phyloP scores from a whole-genome alignment of 2,797 vertebrate genomes.

The Urophycis tenuis region DNA sequence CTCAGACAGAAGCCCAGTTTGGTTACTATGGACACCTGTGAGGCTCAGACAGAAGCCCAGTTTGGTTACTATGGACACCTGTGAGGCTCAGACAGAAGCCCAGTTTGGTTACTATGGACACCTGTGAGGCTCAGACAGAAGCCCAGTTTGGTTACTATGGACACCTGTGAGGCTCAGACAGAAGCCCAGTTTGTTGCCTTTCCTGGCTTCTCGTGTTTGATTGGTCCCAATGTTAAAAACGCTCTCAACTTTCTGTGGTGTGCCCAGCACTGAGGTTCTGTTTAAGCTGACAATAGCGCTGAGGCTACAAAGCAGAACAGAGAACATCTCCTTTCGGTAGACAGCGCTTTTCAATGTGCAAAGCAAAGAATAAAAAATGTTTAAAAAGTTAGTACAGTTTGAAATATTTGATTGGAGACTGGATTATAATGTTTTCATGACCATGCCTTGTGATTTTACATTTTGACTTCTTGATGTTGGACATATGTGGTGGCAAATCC shows the following conservation, averaged over 20 bases:
- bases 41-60: too few species aligned
- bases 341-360: neutral
- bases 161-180: neutral
- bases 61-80: conserved; percentile 17
- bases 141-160: conserved; percentile 23
- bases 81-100: too few species aligned
- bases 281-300: conserved; percentile 41
- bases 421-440: too few species aligned
- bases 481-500: too few species aligned
- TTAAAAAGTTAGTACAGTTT: neutral
- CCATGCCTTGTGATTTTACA: too few species aligned
- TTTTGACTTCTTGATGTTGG: too few species aligned
- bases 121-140: neutral
- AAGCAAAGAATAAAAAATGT: neutral
- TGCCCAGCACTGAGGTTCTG: conserved; percentile 16
- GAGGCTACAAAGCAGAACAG: conserved; percentile 36
- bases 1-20: too few species aligned
- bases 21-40: conserved; percentile 14
- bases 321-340: conserved; percentile 4
- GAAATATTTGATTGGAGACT: too few species aligned
- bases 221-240: conserved; percentile 34
- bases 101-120: conserved; percentile 21
- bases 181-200: conserved; percentile 41
- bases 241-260: conserved; percentile 35
- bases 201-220: conserved; percentile 39